Evolutionary conservation across 2,797 vertebrate genomes (phyloP).

Genomic region (Molossus molossus): DNA sequence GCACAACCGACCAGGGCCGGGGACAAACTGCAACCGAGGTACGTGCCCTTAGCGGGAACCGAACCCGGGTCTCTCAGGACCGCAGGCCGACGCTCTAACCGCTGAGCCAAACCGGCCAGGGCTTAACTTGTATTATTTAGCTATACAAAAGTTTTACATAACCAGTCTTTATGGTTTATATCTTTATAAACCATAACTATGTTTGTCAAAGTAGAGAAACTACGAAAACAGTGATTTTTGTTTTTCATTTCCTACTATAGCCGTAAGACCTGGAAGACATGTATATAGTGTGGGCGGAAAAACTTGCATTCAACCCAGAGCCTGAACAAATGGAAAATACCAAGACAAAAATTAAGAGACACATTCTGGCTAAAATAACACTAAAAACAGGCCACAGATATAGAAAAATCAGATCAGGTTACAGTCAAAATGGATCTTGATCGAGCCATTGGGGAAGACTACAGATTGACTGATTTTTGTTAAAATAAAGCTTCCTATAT

Average conservation of each 20-base stretch:
- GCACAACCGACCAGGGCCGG: too few species aligned
- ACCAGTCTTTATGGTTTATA: not conserved
- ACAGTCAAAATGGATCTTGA: not conserved
- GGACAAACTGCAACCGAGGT: too few species aligned
- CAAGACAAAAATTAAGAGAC: constrained; percentile 1
- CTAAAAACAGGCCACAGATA: not conserved
- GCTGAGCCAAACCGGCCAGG: too few species aligned
- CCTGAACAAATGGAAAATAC: constrained; percentile 28
- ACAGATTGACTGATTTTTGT: not conserved
- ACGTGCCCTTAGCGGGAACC: too few species aligned
- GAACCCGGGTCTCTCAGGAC: too few species aligned
- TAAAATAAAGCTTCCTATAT: constrained; percentile 7
- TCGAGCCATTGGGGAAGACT: not conserved
- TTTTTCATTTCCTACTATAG: not conserved
- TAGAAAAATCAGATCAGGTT: constrained; percentile 38
- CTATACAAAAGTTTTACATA: not conserved
- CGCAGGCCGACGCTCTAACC: too few species aligned
- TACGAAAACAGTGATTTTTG: not conserved
- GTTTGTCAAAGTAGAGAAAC: not conserved
- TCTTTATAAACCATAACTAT: not conserved
- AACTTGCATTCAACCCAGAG: not conserved
- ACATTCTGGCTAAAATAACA: not conserved
- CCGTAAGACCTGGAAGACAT: not conserved
- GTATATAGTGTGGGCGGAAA: not conserved
- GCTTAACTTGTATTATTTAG: too few species aligned